Conservation (phyloP, 2,888 invertebrate species). For the Digitonthophagus gazella region DNA sequence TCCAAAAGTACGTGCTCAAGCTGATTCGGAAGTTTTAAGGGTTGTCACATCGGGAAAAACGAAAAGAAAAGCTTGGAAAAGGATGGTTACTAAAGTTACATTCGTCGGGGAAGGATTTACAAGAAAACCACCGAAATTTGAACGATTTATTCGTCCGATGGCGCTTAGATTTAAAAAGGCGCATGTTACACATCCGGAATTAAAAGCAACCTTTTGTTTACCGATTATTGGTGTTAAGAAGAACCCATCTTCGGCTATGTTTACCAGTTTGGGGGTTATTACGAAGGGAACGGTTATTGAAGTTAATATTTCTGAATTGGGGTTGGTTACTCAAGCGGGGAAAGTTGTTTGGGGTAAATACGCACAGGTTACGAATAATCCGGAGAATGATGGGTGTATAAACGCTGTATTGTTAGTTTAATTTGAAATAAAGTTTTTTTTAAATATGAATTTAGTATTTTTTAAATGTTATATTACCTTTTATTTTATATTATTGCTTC, state of each 20-base stretch:
- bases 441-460: constrained; percentile 2
- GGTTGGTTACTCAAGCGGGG: constrained; percentile 97
- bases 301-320: constrained; percentile 97
- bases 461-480: neutral
- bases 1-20: constrained; percentile 95
- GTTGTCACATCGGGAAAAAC: constrained; percentile 89
- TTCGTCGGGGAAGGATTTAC: constrained; percentile 99
- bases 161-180: constrained; percentile 94
- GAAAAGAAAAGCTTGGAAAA: constrained; percentile 95
- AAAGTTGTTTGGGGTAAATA: constrained; percentile 99
- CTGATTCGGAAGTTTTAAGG: constrained; percentile 96
- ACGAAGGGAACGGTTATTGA: constrained; percentile 98
- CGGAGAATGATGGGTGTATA: constrained; percentile 99
- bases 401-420: constrained; percentile 96
- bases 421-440: constrained; percentile 38
- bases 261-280: constrained; percentile 94
- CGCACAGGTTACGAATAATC: constrained; percentile 99
- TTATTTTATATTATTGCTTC: no score
- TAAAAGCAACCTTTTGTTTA: constrained; percentile 95
- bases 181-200: constrained; percentile 98
- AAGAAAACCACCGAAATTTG: constrained; percentile 98
- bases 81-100: constrained; percentile 98
- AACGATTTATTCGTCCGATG: constrained; percentile 98
- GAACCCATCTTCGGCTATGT: constrained; percentile 97
- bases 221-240: constrained; percentile 99